A percentile compares a stretch with the other conserved stretches of the same genome.
Conservation (phyloP, 2,888 invertebrate genomes). For the Emmelina monodactyla region DNA sequence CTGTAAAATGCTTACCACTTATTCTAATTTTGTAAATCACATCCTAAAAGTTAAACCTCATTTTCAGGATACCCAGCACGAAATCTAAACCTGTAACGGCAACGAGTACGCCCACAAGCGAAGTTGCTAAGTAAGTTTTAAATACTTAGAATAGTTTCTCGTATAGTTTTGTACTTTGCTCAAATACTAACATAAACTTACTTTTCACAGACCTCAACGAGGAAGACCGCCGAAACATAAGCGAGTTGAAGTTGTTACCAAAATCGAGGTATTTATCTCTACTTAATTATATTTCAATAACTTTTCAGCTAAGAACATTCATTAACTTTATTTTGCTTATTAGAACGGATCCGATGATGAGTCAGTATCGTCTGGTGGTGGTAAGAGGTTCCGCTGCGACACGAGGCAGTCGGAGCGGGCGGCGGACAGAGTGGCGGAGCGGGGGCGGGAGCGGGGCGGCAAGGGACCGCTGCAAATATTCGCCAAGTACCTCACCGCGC, state of each 20-base stretch:
- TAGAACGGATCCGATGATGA: constrained; percentile 48
- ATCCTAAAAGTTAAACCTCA: neutral
- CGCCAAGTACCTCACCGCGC: constrained; percentile 16
- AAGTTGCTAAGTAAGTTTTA: constrained; percentile 29
- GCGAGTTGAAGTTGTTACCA: constrained; percentile 36
- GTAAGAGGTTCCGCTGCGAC: constrained; percentile 15
- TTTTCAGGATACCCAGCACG: constrained; percentile 9
- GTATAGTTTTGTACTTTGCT: too few relatives aligned
- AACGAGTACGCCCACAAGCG: constrained; percentile 37
- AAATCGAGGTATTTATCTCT: neutral
- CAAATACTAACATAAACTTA: neutral
- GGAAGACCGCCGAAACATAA: constrained; percentile 55
- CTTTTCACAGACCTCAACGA: constrained; percentile 24
- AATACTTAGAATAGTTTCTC: constrained; percentile 1
- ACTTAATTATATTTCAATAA: constrained; percentile 2
- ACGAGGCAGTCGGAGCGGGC: constrained; percentile 70
- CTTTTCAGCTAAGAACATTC: neutral
- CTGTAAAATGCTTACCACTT: too few relatives aligned
- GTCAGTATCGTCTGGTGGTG: constrained; percentile 36
- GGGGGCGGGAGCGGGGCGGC: constrained; percentile 11
- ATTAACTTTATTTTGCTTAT: neutral
- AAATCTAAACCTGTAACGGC: constrained; percentile 34
- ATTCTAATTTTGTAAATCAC: neutral
- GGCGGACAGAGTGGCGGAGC: too few relatives aligned
- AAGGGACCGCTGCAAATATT: constrained; percentile 10